Base-by-base conservation (phyloP, 2,888 invertebrate species). In the Isotomurus palustris region DNA sequence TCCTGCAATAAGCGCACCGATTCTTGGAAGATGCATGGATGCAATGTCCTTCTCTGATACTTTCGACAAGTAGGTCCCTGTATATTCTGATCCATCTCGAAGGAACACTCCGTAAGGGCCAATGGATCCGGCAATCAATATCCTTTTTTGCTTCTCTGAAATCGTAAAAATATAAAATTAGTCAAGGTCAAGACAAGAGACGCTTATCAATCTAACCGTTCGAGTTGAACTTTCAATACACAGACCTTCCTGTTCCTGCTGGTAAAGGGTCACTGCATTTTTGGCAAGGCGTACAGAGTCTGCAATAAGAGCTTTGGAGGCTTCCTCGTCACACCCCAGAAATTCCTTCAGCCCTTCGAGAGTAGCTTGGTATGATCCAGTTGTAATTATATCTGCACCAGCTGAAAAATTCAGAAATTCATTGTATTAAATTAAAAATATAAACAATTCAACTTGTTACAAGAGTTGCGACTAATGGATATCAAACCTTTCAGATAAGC, bases 51-150 rank as follows among this genome's bases (percentile, higher is more conserved):
- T 79, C 28, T 78, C 77, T 3, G 84, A 75, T 1, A 87, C 83
- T 53, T 78, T 82, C 61, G 84, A 82, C 0, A 84, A 85, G 73
- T 90, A 91, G 60, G 81, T 81, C 19, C 95, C 95, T n/a, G 84
- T 85, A 75, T 95, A 96, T 75, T 96, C 96, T 0, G 94, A 94
- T 12, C 88, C 89, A 75, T 96, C 91, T 73, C 88, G 87, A 35
- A 92, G 79, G 71, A 84, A 86, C 0, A 94, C 94, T 0, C 94
- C 95, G 74, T 90, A 95, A 0, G 95, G 91, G 0, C 95, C 95
- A 60, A 94, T 85, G 0, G 93, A 90, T 0, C 91, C 95, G 22
- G 88, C 90, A 45, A 95, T 81, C 68, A 85, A 73, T 12, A 88
- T n/a, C n/a, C n/a, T n/a, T n/a, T n/a, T n/a, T n/a, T n/a, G n/a